Evolutionary conservation across 30 jellyfish, hydroid and myxozoan species (phyloP).

Genomic region (Hydractinia echinata): DNA sequence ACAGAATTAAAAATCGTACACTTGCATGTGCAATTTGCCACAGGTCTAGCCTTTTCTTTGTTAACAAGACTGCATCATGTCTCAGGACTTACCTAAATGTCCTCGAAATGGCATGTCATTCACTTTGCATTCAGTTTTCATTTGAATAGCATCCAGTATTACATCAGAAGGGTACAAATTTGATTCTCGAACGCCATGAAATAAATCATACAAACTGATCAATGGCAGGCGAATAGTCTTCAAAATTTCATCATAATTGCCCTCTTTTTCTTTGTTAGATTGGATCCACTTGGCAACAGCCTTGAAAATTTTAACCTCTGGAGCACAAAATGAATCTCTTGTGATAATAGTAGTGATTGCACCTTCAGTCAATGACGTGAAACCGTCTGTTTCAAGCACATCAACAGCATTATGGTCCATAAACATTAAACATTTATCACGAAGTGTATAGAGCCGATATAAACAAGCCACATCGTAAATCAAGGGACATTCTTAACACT

Average conservation of each 20-base stretch:
- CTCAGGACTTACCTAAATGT: slow-evolving; percentile 48
- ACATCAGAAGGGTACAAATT: slow-evolving; percentile 54
- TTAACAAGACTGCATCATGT: no score
- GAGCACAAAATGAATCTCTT: slow-evolving; percentile 82
- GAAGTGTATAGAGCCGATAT: slow-evolving; percentile 39
- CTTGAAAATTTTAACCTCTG: slow-evolving; percentile 60
- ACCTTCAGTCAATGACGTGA: slow-evolving; percentile 45
- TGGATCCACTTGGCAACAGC: slow-evolving; percentile 67
- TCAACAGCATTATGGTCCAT: slow-evolving; percentile 92
- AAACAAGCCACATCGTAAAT: slow-evolving; percentile 69
- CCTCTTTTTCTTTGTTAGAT: slow-evolving; percentile 26
- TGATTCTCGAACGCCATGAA: slow-evolving; percentile 65
- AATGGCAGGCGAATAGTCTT: slow-evolving; percentile 67
- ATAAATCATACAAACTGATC: slow-evolving; percentile 55
- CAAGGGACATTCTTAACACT: slow-evolving; percentile 44
- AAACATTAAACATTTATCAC: slow-evolving; percentile 46
- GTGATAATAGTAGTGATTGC: slow-evolving; percentile 48
- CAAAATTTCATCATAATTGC: slow-evolving; percentile 27
- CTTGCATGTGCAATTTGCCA: no score
- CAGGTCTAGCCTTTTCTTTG: neutral
- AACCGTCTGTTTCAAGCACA: slow-evolving; percentile 55
- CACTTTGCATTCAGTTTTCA: slow-evolving; percentile 52
- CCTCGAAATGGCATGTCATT: slow-evolving; percentile 86
- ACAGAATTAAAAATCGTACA: no score
- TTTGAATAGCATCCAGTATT: slow-evolving; percentile 80